These are phyloP conservation scores for Diceros bicornis DNA, from an alignment of 2,797 vertebrate species.

Conservation along the genomic window DNA sequence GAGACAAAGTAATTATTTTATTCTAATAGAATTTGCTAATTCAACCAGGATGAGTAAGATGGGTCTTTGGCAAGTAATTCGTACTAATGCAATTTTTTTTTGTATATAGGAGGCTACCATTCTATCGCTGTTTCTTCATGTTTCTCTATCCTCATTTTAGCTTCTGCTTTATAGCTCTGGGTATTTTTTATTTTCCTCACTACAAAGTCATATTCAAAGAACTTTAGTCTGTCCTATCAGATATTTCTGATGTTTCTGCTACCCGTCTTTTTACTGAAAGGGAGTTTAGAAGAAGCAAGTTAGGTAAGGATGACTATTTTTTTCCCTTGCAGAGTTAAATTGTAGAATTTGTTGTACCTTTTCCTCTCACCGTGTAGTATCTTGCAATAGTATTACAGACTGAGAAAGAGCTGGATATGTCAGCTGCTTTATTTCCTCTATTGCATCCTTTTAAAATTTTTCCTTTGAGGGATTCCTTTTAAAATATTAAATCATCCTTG, in stretches of 20 bases:
- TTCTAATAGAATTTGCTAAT: neutral
- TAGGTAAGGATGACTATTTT: neutral
- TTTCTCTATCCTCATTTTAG: slow-evolving; percentile 23
- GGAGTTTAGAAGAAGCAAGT: neutral
- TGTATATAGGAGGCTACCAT: neutral
- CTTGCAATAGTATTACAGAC: neutral
- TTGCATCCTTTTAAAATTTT: neutral
- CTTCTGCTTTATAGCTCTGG: neutral
- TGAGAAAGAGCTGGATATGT: neutral
- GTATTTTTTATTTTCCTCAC: neutral
- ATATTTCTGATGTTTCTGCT: slow-evolving; percentile 28
- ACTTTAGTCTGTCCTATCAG: neutral
- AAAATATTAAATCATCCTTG: neutral
- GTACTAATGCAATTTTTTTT: neutral
- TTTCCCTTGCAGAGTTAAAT: slow-evolving; percentile 8
- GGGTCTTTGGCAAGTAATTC: neutral
- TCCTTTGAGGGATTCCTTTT: neutral
- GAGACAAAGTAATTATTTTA: slow-evolving; percentile 16
- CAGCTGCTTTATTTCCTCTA: neutral
- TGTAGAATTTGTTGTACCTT: neutral
- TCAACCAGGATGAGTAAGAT: neutral
- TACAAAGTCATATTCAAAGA: neutral
- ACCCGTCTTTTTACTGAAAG: neutral
- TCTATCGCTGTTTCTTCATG: neutral
- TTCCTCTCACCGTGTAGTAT: neutral